A percentile compares a stretch with the other conserved stretches of the same genome.
These are phyloP conservation scores for Ictalurus furcatus DNA, from an alignment of 2,113 vertebrate species.

Conservation along the genomic window DNA sequence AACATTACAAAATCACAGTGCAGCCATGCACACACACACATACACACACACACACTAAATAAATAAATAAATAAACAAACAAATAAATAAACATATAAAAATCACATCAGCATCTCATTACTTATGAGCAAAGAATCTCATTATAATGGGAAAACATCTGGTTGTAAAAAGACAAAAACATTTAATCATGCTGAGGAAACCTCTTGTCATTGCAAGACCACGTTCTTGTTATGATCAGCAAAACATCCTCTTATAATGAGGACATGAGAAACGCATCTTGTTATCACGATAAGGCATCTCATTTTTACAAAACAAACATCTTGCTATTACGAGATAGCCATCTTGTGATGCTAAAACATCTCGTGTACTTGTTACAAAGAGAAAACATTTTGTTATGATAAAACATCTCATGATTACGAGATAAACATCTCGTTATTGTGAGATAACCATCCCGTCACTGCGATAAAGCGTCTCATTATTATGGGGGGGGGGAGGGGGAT, in stretches of 20 bases:
- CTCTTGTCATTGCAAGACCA: background rate
- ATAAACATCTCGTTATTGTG: too few species aligned
- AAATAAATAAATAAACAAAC: too few species aligned
- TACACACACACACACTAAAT: too few species aligned
- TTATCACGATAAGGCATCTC: background rate
- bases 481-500: background rate
- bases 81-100: background rate
- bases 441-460: too few species aligned
- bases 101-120: background rate
- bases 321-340: too few species aligned
- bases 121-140: background rate
- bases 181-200: background rate
- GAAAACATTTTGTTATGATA: background rate
- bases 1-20: background rate
- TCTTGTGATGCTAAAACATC: too few species aligned
- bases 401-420: too few species aligned
- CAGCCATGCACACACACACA: background rate
- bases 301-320: background rate
- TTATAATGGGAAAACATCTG: background rate
- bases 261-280: background rate
- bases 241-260: background rate
- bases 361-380: too few species aligned
- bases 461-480: too few species aligned
- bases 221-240: background rate
- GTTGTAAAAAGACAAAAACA: background rate